Percentiles rank a stretch among this genome's conserved stretches.
These are phyloP conservation scores for Vireo altiloquus DNA, from an alignment of 2,113 vertebrate species.

Conservation along the genomic window DNA sequence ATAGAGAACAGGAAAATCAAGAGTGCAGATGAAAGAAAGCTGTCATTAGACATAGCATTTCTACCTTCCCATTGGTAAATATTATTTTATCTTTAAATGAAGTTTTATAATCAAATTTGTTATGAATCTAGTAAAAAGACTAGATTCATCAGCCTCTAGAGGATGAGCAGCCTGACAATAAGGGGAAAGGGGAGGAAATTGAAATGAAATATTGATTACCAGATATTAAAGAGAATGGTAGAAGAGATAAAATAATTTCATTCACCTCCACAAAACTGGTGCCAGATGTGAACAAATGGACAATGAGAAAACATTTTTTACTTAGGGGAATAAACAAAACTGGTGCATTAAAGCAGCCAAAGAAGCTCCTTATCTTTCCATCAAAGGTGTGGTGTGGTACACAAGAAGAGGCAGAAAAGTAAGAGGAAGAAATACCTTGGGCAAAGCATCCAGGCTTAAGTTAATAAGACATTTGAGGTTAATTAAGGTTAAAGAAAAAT, in stretches of 20 bases:
- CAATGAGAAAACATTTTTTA: neutral
- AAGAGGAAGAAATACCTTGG: neutral
- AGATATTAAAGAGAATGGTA: neutral
- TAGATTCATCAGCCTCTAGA: neutral
- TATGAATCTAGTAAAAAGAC: neutral
- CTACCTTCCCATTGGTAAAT: neutral
- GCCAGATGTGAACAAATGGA: neutral
- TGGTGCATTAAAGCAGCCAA: neutral
- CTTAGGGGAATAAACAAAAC: neutral
- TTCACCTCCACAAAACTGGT: neutral
- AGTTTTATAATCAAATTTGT: neutral
- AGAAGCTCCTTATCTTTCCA: neutral
- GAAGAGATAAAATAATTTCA: neutral
- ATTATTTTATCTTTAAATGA: neutral
- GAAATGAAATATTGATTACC: neutral
- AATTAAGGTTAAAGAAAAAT: neutral
- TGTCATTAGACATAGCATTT: neutral
- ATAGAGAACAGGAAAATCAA: neutral
- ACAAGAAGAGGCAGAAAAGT: fast-evolving
- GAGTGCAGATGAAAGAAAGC: neutral
- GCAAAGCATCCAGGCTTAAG: neutral
- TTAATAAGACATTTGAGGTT: neutral
- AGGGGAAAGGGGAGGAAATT: neutral
- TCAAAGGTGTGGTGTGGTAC: neutral
- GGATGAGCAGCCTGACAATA: neutral